These are phyloP conservation scores for Muricea muricata DNA, from an alignment of 92 coral and sea anemone species.

Conservation along the genomic window DNA sequence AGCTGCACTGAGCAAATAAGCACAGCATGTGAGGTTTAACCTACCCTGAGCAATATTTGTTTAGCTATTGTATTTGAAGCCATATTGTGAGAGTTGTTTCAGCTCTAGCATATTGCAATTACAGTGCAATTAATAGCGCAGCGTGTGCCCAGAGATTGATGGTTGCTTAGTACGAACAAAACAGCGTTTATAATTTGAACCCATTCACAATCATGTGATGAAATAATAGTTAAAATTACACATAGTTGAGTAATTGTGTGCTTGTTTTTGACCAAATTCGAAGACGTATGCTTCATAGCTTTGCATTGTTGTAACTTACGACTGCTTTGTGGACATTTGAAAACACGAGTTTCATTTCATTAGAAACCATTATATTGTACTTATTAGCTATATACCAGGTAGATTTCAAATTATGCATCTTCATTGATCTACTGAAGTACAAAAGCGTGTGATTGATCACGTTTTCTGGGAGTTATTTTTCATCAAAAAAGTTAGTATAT, in stretches of 20 bases:
- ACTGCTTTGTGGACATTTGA: no score
- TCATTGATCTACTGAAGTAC: no score
- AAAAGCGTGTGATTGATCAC: no score
- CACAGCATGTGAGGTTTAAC: slow-evolving; percentile 18
- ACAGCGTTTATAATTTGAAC: background rate
- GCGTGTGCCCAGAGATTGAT: slow-evolving; percentile 3
- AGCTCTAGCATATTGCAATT: slow-evolving; percentile 34
- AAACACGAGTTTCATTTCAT: no score
- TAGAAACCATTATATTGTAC: no score
- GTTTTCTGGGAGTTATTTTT: no score
- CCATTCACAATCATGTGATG: background rate
- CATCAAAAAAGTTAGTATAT: no score
- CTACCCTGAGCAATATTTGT: slow-evolving; percentile 19
- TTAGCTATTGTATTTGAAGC: slow-evolving; percentile 12
- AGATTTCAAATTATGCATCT: no score
- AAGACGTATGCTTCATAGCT: no score
- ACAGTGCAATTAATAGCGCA: slow-evolving; percentile 33
- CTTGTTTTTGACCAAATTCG: background rate
- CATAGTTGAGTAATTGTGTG: background rate
- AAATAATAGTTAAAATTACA: background rate
- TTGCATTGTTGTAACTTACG: no score
- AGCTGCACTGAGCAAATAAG: background rate
- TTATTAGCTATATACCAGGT: no score
- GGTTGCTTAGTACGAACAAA: slow-evolving; percentile 7
- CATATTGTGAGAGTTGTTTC: background rate